Percentiles rank a stretch among this genome's conserved stretches.
These are phyloP conservation scores for Antrozous pallidus DNA, from an alignment of 2,797 vertebrate genomes.

Conservation along the genomic window DNA sequence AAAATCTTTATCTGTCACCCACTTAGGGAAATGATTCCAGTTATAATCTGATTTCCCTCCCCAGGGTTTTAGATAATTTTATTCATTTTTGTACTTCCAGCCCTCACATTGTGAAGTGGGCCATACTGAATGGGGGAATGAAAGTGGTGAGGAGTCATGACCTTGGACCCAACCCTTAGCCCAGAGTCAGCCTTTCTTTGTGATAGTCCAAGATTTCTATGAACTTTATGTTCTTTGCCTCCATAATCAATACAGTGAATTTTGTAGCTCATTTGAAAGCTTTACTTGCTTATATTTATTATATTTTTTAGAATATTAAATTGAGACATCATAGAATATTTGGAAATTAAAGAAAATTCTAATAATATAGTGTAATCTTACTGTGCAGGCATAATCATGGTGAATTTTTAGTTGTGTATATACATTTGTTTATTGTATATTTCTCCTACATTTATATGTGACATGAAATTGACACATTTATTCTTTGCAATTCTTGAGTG, in stretches of 20 bases:
- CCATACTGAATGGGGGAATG: rapidly evolving
- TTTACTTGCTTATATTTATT: background rate
- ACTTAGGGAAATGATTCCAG: background rate
- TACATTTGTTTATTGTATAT: background rate
- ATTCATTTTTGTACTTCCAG: background rate
- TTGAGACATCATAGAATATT: background rate
- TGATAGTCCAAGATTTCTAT: background rate
- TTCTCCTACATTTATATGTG: background rate
- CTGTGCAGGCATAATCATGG: background rate
- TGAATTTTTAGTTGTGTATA: background rate
- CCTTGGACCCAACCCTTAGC: background rate
- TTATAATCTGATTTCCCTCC: background rate
- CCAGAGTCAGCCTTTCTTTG: background rate
- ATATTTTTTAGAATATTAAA: background rate
- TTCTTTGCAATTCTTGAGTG: background rate
- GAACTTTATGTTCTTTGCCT: background rate
- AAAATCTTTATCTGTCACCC: background rate
- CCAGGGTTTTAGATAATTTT: too few species aligned
- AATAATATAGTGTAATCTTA: background rate
- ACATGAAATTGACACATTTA: background rate
- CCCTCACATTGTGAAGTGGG: background rate
- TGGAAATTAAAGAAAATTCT: constrained; percentile 18
- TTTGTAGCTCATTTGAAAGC: background rate
- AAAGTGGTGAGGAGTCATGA: too few species aligned
- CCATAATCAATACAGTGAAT: too few species aligned